These are phyloP conservation scores for Drosophila picticornis DNA, from an alignment of 2,888 invertebrate species.

Conservation along the genomic window DNA sequence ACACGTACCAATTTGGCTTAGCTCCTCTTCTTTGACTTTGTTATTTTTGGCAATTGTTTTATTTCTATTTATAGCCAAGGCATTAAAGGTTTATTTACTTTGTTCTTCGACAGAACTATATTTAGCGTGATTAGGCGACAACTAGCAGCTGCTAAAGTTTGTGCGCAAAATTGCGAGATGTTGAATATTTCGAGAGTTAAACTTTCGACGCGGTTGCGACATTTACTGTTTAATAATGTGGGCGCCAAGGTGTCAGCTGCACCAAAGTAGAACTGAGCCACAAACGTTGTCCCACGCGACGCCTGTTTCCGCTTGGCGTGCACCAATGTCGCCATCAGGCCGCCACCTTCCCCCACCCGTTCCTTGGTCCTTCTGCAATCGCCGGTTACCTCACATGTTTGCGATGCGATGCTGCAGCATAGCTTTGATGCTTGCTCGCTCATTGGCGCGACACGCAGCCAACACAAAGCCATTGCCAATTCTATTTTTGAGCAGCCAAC, in stretches of 20 bases:
- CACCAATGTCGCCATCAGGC: conserved; percentile 36
- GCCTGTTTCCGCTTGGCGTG: conserved; percentile 56
- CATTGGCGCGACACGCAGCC: conserved; percentile 75
- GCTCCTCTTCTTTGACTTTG: conserved; percentile 17
- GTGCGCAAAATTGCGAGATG: conserved; percentile 5
- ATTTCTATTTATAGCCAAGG: conserved; percentile 37
- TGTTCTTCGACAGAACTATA: conserved; percentile 45
- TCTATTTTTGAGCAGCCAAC: conserved; percentile 62
- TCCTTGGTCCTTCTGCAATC: conserved; percentile 4
- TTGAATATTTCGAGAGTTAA: background rate
- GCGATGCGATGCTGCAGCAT: conserved; percentile 39
- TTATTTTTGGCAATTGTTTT: conserved; percentile 70
- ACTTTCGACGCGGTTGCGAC: conserved; percentile 27
- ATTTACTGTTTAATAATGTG: conserved; percentile 62
- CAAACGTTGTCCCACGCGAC: conserved; percentile 44
- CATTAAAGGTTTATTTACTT: conserved; percentile 52
- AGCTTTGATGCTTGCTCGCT: conserved; percentile 48
- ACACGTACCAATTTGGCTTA: conserved; percentile 56
- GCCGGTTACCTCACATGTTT: conserved; percentile 32
- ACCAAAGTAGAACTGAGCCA: conserved; percentile 9
- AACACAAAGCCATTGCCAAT: conserved; percentile 78
- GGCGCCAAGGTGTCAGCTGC: conserved; percentile 53
- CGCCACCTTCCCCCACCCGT: background rate
- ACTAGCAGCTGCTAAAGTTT: conserved; percentile 14
- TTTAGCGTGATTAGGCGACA: conserved; percentile 28